These are phyloP conservation scores for Sepiola atlantica DNA, from an alignment of 2,888 invertebrate species.

Conservation along the genomic window DNA sequence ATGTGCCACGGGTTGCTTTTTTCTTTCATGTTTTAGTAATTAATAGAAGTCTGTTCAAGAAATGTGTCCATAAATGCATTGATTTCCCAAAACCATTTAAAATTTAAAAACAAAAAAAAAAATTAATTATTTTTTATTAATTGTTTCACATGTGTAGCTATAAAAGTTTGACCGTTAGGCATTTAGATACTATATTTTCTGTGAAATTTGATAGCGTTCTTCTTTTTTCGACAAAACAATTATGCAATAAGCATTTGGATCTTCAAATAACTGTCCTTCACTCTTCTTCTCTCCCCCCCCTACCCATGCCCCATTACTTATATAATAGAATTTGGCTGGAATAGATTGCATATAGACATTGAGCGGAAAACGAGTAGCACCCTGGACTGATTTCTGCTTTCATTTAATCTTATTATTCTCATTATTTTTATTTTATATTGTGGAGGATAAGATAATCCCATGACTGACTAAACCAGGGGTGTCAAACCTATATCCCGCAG, in stretches of 20 bases:
- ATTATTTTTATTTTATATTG: background rate
- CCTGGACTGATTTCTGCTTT: background rate
- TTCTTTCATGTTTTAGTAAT: background rate
- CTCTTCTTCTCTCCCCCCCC: background rate
- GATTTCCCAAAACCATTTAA: background rate
- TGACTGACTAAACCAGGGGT: background rate
- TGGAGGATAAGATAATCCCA: background rate
- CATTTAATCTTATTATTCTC: background rate
- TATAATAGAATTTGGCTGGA: background rate
- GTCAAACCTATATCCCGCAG: too few species aligned
- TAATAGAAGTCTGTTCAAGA: background rate
- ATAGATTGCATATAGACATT: background rate
- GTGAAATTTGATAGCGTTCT: too few species aligned
- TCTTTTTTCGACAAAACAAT: too few species aligned
- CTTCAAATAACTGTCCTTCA: background rate
- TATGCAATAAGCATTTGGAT: background rate
- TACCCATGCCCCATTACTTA: background rate
- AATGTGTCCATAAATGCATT: background rate
- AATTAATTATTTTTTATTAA: background rate
- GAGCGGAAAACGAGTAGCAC: background rate
- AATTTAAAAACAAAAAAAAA: too few species aligned
- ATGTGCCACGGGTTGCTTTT: background rate
- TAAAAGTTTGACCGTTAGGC: background rate
- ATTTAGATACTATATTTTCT: background rate
- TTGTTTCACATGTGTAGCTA: background rate